Evolutionary conservation across 2,797 vertebrate genomes (phyloP).

Genomic region (Pygocentrus nattereri): DNA sequence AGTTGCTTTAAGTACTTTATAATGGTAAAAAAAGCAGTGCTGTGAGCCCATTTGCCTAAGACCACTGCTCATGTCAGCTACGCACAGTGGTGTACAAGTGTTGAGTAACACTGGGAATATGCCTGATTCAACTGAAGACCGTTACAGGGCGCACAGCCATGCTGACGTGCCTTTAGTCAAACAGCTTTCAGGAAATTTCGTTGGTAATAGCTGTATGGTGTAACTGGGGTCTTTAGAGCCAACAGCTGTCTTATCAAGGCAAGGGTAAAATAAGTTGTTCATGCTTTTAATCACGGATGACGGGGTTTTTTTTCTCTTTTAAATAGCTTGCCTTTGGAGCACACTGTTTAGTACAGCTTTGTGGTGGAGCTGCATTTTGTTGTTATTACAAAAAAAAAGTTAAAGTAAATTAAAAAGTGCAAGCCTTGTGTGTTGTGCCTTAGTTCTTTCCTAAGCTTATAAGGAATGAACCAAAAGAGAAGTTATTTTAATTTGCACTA

Average conservation of each 20-base stretch:
- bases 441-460: too few relatives aligned
- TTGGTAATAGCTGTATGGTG: slow-evolving; percentile 65
- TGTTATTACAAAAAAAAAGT: too few relatives aligned
- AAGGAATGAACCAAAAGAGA: not conserved
- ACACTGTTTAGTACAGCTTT: too few relatives aligned
- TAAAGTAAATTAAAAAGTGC: too few relatives aligned
- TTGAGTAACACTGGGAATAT: slow-evolving; percentile 14
- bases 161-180: slow-evolving; percentile 63
- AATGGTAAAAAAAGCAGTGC: too few relatives aligned
- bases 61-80: not conserved
- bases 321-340: too few relatives aligned
- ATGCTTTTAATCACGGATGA: slow-evolving; percentile 65
- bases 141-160: slow-evolving; percentile 36
- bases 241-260: not conserved
- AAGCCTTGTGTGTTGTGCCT: too few relatives aligned
- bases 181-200: slow-evolving; percentile 66
- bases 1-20: too few relatives aligned
- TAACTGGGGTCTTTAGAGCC: slow-evolving; percentile 64
- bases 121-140: slow-evolving; percentile 1
- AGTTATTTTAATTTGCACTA: not conserved
- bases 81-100: slow-evolving; percentile 14
- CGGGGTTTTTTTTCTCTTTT: too few relatives aligned
- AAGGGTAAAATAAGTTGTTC: slow-evolving; percentile 56
- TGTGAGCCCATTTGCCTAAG: not conserved
- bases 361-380: too few relatives aligned